Evolutionary conservation across 2,113 vertebrate genomes (phyloP).

Genomic region (Chlorodrepanis virens): DNA sequence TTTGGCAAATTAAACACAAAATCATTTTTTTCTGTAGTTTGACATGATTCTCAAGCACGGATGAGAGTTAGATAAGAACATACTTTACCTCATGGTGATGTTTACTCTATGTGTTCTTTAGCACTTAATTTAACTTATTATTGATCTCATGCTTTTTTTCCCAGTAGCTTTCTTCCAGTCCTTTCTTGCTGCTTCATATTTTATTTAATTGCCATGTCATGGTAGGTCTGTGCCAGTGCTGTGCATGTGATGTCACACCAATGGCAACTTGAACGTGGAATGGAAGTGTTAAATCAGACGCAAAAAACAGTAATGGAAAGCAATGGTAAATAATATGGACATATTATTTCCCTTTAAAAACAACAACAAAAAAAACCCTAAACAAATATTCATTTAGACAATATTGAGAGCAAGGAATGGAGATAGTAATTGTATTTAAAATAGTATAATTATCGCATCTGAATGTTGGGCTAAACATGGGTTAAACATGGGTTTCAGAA

Average conservation of each 20-base stretch:
- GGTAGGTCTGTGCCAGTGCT: not conserved
- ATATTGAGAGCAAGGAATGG: not conserved
- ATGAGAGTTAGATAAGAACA: not conserved
- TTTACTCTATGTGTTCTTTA: not conserved
- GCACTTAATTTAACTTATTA: not conserved
- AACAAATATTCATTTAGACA: not conserved
- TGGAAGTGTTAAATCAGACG: not conserved
- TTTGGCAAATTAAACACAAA: not conserved
- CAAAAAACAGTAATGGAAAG: not conserved
- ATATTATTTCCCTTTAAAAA: not conserved
- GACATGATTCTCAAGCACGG: not conserved
- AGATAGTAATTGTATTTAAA: not conserved
- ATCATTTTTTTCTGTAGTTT: not conserved
- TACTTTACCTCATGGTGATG: not conserved
- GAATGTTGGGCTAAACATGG: not conserved
- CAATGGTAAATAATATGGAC: not conserved
- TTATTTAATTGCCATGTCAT: not conserved
- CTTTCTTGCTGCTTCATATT: not conserved
- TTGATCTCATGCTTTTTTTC: not conserved
- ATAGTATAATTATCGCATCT: not conserved
- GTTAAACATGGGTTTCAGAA: not conserved
- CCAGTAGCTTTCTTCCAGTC: not conserved
- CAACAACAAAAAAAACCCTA: fast-evolving
- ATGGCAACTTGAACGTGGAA: not conserved
- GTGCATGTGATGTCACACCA: not conserved